Base-by-base conservation (phyloP, 2,797 vertebrate genomes). In the Pagetopsis macropterus region DNA sequence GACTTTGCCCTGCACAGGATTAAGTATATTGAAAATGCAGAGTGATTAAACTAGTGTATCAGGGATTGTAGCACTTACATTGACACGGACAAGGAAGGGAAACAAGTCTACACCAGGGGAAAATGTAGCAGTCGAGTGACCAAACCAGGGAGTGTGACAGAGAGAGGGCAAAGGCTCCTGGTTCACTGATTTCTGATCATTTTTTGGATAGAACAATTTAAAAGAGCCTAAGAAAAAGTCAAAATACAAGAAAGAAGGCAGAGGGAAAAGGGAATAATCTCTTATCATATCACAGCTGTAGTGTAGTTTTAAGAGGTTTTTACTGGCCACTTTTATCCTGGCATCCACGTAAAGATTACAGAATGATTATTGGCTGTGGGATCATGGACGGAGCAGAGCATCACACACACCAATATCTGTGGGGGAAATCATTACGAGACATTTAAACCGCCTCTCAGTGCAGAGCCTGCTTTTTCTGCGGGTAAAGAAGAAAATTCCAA, bases 341-440 rank as follows among this genome's bases (percentile, higher is more conserved):
- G 75, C 59, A 66, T 56, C 59, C 48, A n/a, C 16, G 9, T 19
- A 48, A 15, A 76, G 54, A 76, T 67, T 33, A 72, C 15, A 58
- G 45, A 78, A 60, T 77, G 23, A 82, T 82, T 50, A 83, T 54
- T 72, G 74, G 72, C 72, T 79, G 68, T 43, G 37, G 75, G 75
- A 72, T 81, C 76, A 72, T 83, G 80, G 16, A 50, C 75, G 67
- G 75, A 74, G 64, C 75, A 13, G 72, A 76, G 76, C 81, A 83
- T 79, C 81, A 70, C 79, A 76, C 77, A 68, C 76, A 76, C 60
- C 70, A 61, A 33, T 33, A 82, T 87, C 88, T 86, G 88, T 11
- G 41, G 87, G 89, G 87, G 79, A 84, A 87, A 86, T 75, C 83
- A 86, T 90, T 83, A 90, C 84, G 87, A 89, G 88, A 83, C 70